Evolutionary conservation across 2,113 vertebrate genomes (phyloP), one percentile per base, ranked within the genome.

Genomic region (Lates calcarifer): DNA sequence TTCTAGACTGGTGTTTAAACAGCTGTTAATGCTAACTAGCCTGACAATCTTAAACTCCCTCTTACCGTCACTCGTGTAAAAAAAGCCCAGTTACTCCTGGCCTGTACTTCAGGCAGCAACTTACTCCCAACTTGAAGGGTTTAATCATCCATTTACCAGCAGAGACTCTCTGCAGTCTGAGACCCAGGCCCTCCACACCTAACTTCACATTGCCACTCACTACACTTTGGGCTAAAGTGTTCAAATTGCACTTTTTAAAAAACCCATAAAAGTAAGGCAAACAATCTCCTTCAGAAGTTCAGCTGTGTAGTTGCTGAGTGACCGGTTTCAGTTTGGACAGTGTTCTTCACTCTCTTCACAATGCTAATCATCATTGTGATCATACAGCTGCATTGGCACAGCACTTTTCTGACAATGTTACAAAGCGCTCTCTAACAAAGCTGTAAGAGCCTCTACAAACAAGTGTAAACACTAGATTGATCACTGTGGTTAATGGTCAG

Each of bases 381-480:
- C 45, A 9, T 22, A 51, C 43, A 10, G 45, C 20, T 33, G 12
- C 58, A 76, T 82, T 43, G 60, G 74, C 33, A 1, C 5, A 0
- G 11, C 56, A 15, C 70, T 49, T 64, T 37, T 33, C 53, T 24
- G 45, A 74, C 74, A 56, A 49, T 39, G 56, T 20, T 29, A 57
- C 31, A 70, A 81, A 86, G 83, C 79, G 49, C 83, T 71, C 71
- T 68, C 47, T 12, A 43, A 55, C 57, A 67, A 79, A 35, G 31
- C 84, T 43, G 62, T 79, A 60, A 87, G 82, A 82, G 53, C 79
- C 68, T 76, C 17, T 56, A 41, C 70, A 47, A 81, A 45, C 53
- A 63, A 67, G 43, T 14, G 57, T 33, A 72, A 83, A 67, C 29
- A 31, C 29, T 9, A 17, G 12, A 65, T 45, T 79, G 35, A 81